These are phyloP conservation scores for Solenodon paradoxus DNA, from an alignment of 2,113 vertebrate genomes.

Conservation along the genomic window DNA sequence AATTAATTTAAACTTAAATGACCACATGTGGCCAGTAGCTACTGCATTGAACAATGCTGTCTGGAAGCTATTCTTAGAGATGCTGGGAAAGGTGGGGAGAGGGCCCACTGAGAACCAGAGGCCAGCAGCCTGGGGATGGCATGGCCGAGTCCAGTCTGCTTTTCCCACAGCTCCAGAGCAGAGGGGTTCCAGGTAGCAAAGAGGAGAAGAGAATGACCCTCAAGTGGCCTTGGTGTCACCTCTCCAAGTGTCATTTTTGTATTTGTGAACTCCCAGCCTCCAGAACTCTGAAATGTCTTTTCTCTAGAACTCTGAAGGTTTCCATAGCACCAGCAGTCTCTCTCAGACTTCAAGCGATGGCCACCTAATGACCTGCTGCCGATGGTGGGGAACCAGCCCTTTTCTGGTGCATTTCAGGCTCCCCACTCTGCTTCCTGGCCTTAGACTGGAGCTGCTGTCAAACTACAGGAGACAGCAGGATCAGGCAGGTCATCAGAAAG, in stretches of 20 bases:
- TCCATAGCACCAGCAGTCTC: neutral
- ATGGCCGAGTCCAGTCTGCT: neutral
- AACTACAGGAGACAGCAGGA: neutral
- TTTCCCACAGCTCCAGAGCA: neutral
- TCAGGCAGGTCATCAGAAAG: neutral
- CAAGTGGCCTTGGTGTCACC: neutral
- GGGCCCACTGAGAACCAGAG: neutral
- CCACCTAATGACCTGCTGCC: neutral
- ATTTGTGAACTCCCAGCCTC: neutral
- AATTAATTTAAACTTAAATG: neutral
- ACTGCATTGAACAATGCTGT: neutral
- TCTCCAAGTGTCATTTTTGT: neutral
- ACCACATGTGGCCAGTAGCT: neutral
- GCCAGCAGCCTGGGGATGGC: neutral
- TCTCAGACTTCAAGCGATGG: neutral
- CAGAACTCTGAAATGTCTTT: neutral
- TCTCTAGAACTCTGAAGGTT: neutral
- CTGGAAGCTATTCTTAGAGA: neutral
- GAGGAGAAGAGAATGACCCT: neutral
- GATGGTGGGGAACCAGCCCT: neutral
- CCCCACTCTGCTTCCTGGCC: neutral
- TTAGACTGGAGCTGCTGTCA: neutral
- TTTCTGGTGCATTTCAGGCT: neutral
- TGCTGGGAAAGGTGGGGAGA: neutral
- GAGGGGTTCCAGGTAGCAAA: neutral